Conservation (phyloP, 2,888 invertebrate genomes). For the Dynastes hyllus region DNA sequence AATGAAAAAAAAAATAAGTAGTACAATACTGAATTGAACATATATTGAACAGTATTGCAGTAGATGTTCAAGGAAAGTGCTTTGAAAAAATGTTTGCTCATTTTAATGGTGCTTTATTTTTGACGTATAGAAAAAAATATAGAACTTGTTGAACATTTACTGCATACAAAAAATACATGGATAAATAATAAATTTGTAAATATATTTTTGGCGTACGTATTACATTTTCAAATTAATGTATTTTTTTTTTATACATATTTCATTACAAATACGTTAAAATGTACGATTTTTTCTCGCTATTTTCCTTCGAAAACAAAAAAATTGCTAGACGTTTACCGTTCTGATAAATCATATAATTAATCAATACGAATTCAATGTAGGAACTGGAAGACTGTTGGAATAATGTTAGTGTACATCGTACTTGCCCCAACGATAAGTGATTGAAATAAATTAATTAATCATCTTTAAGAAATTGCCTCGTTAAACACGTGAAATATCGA, state of each 20-base stretch:
- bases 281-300: neutral
- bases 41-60: too few relatives aligned
- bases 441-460: conserved; percentile 48
- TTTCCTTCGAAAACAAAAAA: neutral
- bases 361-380: conserved; percentile 41
- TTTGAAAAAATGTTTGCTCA: too few relatives aligned
- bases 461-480: conserved; percentile 16
- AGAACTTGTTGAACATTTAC: conserved; percentile 2
- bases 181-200: neutral
- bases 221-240: conserved; percentile 1
- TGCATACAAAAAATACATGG: neutral
- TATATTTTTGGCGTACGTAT: neutral
- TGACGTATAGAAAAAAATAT: neutral
- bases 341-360: conserved; percentile 8
- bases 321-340: conserved; percentile 15
- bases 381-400: conserved; percentile 52
- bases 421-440: conserved; percentile 36
- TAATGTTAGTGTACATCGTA: conserved; percentile 32
- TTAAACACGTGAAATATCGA: conserved; percentile 22
- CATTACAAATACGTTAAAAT: neutral
- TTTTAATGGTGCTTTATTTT: too few relatives aligned
- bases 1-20: neutral
- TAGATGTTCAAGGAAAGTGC: too few relatives aligned
- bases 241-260: neutral
- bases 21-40: neutral